Percentiles rank a stretch among this genome's conserved stretches.
phyloP scores from a whole-genome alignment of 1,140 invertebrate species.

The Halyomorpha halys region DNA sequence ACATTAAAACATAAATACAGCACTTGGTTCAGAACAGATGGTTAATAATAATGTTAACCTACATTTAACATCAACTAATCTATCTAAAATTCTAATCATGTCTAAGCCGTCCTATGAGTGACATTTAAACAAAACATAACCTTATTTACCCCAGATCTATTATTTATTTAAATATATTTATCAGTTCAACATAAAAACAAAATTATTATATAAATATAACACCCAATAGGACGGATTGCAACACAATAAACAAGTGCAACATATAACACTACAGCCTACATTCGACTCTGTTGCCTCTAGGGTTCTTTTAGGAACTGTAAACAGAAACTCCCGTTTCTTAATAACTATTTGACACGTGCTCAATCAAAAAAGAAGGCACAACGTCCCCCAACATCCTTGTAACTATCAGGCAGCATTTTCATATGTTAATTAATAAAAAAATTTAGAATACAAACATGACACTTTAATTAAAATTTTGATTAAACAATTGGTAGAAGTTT shows the following conservation, averaged over 20 bases:
- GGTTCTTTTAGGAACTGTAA: constrained; percentile 33
- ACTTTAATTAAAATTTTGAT: too few species aligned
- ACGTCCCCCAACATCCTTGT: constrained; percentile 22
- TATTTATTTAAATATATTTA: constrained; percentile 1
- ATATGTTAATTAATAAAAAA: too few species aligned
- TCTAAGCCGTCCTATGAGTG: constrained; percentile 16
- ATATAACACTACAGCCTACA: constrained; percentile 19
- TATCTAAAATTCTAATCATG: constrained; percentile 19
- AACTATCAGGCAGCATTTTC: too few species aligned
- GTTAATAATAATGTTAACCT: constrained; percentile 1
- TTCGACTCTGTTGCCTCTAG: constrained; percentile 23
- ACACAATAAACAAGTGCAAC: constrained; percentile 20
- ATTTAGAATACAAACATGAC: too few species aligned
- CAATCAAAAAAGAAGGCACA: constrained; percentile 32
- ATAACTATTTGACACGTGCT: constrained; percentile 32
- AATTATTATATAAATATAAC: constrained; percentile 10
- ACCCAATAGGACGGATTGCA: constrained; percentile 13
- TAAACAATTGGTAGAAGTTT: too few species aligned
- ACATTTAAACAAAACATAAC: constrained; percentile 1
- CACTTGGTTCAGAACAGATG: constrained; percentile 13
- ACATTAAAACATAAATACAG: constrained; percentile 17
- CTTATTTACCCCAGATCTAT: background rate
- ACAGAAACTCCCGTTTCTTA: constrained; percentile 30
- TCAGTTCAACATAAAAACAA: constrained; percentile 9
- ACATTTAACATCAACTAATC: constrained; percentile 17